phyloP scores from a whole-genome alignment of 2,888 invertebrate genomes.

The Emesis furor region DNA sequence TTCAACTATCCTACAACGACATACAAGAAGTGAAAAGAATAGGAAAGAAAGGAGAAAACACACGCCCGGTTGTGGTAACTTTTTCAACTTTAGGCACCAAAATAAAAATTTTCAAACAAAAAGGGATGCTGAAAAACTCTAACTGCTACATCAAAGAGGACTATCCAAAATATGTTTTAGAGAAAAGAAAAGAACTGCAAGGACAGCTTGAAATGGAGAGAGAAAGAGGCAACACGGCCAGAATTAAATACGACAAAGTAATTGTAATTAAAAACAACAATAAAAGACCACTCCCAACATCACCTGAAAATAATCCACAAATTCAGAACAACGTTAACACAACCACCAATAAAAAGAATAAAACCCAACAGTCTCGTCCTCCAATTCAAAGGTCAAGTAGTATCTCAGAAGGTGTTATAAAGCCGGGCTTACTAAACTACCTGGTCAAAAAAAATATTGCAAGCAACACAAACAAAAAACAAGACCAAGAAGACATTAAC shows the following conservation, averaged over 20 bases:
- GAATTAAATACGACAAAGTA: background rate
- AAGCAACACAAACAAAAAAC: background rate
- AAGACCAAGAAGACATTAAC: background rate
- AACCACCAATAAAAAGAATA: background rate
- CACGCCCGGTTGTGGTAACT: background rate
- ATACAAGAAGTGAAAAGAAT: background rate
- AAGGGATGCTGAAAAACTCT: no score
- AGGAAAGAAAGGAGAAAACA: background rate
- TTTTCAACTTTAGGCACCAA: background rate
- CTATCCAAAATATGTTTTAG: no score
- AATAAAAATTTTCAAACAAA: no score
- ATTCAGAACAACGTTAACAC: background rate
- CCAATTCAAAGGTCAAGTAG: background rate
- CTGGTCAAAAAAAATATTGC: background rate
- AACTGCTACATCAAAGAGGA: no score
- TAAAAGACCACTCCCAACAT: background rate
- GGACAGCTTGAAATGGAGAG: background rate
- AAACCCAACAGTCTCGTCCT: constrained; percentile 1
- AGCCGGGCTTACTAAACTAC: background rate
- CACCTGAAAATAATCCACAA: background rate
- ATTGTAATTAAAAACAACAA: background rate
- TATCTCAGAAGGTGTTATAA: background rate
- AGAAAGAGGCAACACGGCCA: background rate
- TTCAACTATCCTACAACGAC: background rate
- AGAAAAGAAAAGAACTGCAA: no score